A percentile compares a stretch with the other conserved stretches of the same genome.
These are phyloP conservation scores for Silvanus unidentatus DNA, from an alignment of 2,888 invertebrate genomes.

Conservation along the genomic window DNA sequence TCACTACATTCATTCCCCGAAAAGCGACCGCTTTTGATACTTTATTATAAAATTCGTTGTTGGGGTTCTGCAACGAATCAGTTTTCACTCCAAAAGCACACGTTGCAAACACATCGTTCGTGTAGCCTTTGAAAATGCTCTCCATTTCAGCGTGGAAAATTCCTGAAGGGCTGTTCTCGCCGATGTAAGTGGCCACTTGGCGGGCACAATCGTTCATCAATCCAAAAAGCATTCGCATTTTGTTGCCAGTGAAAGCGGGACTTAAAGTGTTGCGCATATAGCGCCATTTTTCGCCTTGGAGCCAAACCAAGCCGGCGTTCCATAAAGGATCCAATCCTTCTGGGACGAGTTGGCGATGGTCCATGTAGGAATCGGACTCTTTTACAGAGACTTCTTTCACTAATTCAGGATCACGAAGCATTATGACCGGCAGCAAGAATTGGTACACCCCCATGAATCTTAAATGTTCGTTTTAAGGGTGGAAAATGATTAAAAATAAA, in stretches of 20 bases:
- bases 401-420: constrained; percentile 26
- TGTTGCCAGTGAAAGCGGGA: constrained; percentile 46
- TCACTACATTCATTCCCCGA: too few species aligned
- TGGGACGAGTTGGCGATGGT: constrained; percentile 54
- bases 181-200: background rate
- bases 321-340: constrained; percentile 48
- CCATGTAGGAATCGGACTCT: constrained; percentile 37
- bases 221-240: constrained; percentile 46
- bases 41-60: constrained; percentile 52
- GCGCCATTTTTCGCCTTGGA: too few species aligned
- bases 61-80: constrained; percentile 48
- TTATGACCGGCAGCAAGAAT: too few species aligned
- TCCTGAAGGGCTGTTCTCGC: too few species aligned
- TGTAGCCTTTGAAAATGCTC: constrained; percentile 42
- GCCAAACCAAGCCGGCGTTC: too few species aligned
- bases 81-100: constrained; percentile 51
- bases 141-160: constrained; percentile 32
- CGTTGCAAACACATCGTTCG: constrained; percentile 52
- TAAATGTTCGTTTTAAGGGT: too few species aligned
- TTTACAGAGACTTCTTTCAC: constrained; percentile 32
- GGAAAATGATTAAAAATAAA: too few species aligned
- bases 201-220: constrained; percentile 29
- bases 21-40: constrained; percentile 44
- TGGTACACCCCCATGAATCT: too few species aligned
- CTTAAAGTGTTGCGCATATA: constrained; percentile 45